Base-by-base conservation (phyloP, 2,113 vertebrate genomes). In the Hepsetus odoe region DNA sequence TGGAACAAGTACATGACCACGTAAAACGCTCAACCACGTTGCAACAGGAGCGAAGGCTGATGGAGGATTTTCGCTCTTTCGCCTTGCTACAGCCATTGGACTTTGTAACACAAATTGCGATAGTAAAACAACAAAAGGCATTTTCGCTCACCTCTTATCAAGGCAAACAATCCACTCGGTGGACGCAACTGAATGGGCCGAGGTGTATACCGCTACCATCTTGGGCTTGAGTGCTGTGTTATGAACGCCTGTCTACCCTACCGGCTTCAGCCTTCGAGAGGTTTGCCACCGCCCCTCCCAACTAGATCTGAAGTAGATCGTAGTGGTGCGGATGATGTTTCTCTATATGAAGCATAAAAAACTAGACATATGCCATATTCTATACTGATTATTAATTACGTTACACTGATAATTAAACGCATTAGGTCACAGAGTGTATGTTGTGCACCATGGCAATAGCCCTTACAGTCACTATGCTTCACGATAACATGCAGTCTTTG, bases 141-240 rank as follows among this genome's bases (percentile, higher is more conserved):
- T 74, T 35, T 38, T 71, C 20, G 40, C 91, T 76, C 94, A 98
- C 97, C 97, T 96, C 92, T 98, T 98, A 89, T 98, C 97, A 88
- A 98, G 90, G 85, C 97, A 98, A 86, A 95, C 92, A 90, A 98
- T 96, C 96, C 97, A 97, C 89, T 98, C 97, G 77, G 93, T 87
- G 53, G 93, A 95, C 64, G 95, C 93, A 66, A 94, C 90, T 80
- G 94, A 88, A 84, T 93, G 95, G 62, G 94, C 91, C 56, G 90
- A 92, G 78, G 91, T 89, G 90, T 95, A 95, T 86, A 95, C 95
- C 86, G 96, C 95, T 75, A 98, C 96, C 97, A 97, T 98, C 92
- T 93, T 95, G 88, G 87, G 88, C 85, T 88, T 80, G 80, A 86
- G 82, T 82, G 83, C 56, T 82, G 70, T 73, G 74, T 14, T 26